Conservation (phyloP, 2,113 vertebrate genomes). For the Sinocyclocheilus anshuiensis region DNA sequence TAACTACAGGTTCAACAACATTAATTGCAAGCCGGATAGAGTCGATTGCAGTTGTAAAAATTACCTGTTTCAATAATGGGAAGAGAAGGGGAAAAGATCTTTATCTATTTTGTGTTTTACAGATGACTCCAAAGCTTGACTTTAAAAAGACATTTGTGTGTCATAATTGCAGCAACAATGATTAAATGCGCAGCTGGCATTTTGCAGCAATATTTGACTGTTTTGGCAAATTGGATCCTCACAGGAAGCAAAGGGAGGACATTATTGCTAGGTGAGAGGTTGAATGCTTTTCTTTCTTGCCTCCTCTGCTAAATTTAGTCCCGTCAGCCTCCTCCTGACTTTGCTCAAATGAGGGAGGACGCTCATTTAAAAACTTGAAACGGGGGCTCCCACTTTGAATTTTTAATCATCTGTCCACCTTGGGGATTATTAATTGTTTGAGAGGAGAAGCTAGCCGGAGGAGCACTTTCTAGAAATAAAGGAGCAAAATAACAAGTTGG, state of each 20-base stretch:
- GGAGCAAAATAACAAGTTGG: conserved; percentile 22
- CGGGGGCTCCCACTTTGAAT: neutral
- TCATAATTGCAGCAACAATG: conserved; percentile 31
- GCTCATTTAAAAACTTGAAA: conserved; percentile 33
- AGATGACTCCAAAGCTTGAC: conserved; percentile 11
- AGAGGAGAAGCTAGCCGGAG: neutral
- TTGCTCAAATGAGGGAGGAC: conserved; percentile 21
- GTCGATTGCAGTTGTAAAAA: neutral
- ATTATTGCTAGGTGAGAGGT: conserved; percentile 44
- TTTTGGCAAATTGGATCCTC: conserved; percentile 55
- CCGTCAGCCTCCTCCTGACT: conserved; percentile 40
- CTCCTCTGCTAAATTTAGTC: conserved; percentile 34
- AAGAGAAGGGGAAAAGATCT: neutral
- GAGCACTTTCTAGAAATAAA: neutral
- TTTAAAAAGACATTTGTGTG: conserved; percentile 11
- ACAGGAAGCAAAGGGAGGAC: conserved; percentile 43
- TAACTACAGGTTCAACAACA: conserved; percentile 18
- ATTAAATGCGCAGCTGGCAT: conserved; percentile 54
- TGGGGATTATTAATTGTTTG: conserved; percentile 29
- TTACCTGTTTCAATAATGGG: neutral
- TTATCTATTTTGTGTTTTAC: conserved; percentile 12
- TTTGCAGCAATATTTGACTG: conserved; percentile 48
- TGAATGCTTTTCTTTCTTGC: conserved; percentile 43
- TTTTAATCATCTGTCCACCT: conserved; percentile 22
- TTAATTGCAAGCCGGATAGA: neutral